Evolutionary conservation across 2,797 vertebrate genomes (phyloP), one percentile per base, ranked within the genome.

Genomic region (Kryptolebias ocellatus): DNA sequence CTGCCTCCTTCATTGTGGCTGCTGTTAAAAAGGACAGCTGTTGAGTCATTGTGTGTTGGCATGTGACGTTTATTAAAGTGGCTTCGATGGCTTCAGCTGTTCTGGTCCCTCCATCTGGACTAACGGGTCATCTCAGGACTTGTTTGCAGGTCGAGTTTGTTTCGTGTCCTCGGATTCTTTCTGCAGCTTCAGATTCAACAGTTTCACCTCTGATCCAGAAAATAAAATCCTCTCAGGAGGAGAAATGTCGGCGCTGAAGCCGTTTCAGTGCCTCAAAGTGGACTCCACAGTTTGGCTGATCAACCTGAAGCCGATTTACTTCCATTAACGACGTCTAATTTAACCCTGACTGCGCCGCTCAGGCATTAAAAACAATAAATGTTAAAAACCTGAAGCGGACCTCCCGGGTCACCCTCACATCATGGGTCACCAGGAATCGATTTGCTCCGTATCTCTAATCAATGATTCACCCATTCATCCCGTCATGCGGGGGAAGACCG

Each of bases 21-120:
- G 50, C 37, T 71, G 53, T 87, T 7, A 64, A 69, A 83, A 84
- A 72, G 85, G 79, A 78, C 89, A 91, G 90, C 87, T 90, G 90
- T 84, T 82, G 72, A 63, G 73, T 82, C 73, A 68, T 37, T 78
- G 64, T 72, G 60, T 60, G 60, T 53, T 51, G 71, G 83, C 67
- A 66, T 84, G 74, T 28, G 28, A 56, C 70, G 72, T 62, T 62
- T 28, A 47, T 64, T 27, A 51, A 28, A 20, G 50, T 44, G 55
- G 59, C 2, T 55, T 55, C 3, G 12, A 18, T 49, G 39, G 5
- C 44, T 16, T 46, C 15, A 46, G 44, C 44, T 1, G 44, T 54
- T 54, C 53, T 39, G 20, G 3, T 45, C 20, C 53, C 18, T 39
- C 31, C 4, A 1, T 11, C 34, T 49, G 31, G 61, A 70, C 64